phyloP scores from a whole-genome alignment of 2,888 invertebrate species.

The Heliconius aoede region DNA sequence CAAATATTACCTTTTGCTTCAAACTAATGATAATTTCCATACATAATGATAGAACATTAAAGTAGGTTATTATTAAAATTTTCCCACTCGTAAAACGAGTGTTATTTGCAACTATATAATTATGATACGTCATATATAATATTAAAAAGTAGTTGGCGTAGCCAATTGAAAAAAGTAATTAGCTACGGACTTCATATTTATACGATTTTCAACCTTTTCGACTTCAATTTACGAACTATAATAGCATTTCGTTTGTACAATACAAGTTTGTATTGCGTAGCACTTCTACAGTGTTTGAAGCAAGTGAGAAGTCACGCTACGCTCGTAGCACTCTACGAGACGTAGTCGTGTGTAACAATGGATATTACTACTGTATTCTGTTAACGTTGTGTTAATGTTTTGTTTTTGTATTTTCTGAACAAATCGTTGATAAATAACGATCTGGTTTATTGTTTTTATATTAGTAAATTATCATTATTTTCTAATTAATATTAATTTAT shows the following conservation, averaged over 20 bases:
- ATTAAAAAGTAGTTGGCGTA: conserved; percentile 24
- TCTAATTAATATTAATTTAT: background rate
- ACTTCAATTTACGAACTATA: background rate
- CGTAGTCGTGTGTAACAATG: conserved; percentile 23
- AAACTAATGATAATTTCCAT: conserved; percentile 24
- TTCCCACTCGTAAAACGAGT: conserved; percentile 29
- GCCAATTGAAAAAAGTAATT: conserved; percentile 21
- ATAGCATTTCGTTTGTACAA: background rate
- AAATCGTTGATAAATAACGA: background rate
- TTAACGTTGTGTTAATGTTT: conserved; percentile 10
- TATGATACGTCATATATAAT: conserved; percentile 29
- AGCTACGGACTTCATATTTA: background rate
- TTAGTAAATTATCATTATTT: background rate
- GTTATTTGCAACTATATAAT: conserved; percentile 37
- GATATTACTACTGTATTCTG: conserved; percentile 10
- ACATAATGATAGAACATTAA: conserved; percentile 10
- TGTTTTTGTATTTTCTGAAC: conserved; percentile 3
- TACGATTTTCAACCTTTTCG: background rate
- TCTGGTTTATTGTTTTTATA: background rate
- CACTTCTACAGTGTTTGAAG: conserved; percentile 32
- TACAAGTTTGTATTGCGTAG: conserved; percentile 26
- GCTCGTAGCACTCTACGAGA: conserved; percentile 26
- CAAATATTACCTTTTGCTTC: background rate
- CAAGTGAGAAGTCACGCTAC: conserved; percentile 38
- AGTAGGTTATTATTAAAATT: conserved; percentile 26